Evolutionary conservation across 2,888 invertebrate genomes (phyloP).

Genomic region (Eudemis profundana): DNA sequence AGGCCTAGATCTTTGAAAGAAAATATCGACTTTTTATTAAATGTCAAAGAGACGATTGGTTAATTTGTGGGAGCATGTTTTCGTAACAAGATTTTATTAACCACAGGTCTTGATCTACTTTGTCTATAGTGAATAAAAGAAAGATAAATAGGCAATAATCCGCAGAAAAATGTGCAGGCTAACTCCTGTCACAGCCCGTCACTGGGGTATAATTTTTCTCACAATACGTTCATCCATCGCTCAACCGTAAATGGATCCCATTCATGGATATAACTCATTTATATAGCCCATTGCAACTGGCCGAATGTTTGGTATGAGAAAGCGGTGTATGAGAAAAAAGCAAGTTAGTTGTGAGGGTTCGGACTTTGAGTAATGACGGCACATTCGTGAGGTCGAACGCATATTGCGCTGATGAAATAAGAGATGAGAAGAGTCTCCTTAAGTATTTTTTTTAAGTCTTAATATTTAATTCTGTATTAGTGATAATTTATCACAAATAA

Average conservation of each 20-base stretch:
- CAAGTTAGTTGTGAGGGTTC: conserved; percentile 61
- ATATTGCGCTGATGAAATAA: conserved; percentile 66
- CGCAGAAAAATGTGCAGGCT: conserved; percentile 32
- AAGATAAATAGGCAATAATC: conserved; percentile 29
- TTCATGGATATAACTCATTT: conserved; percentile 54
- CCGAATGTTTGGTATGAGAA: conserved; percentile 61
- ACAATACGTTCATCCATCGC: conserved; percentile 40
- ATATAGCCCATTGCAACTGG: conserved; percentile 49
- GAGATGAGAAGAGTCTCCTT: conserved; percentile 20
- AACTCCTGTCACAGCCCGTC: conserved; percentile 27
- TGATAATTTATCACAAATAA: too few relatives aligned
- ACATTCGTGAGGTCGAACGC: conserved; percentile 75
- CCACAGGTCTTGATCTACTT: too few relatives aligned
- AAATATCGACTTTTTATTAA: too few relatives aligned
- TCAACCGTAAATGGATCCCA: conserved; percentile 47
- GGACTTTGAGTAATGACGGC: conserved; percentile 79
- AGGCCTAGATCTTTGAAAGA: too few relatives aligned
- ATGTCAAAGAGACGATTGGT: too few relatives aligned
- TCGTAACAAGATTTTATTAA: too few relatives aligned
- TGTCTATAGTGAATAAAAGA: conserved; percentile 21
- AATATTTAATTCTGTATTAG: too few relatives aligned
- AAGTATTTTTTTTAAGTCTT: background rate
- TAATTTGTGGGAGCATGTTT: too few relatives aligned
- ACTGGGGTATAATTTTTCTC: conserved; percentile 35
- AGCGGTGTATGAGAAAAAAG: conserved; percentile 58